Evolutionary conservation across 2,888 invertebrate genomes (phyloP).

Genomic region (Cyclophora punctaria): DNA sequence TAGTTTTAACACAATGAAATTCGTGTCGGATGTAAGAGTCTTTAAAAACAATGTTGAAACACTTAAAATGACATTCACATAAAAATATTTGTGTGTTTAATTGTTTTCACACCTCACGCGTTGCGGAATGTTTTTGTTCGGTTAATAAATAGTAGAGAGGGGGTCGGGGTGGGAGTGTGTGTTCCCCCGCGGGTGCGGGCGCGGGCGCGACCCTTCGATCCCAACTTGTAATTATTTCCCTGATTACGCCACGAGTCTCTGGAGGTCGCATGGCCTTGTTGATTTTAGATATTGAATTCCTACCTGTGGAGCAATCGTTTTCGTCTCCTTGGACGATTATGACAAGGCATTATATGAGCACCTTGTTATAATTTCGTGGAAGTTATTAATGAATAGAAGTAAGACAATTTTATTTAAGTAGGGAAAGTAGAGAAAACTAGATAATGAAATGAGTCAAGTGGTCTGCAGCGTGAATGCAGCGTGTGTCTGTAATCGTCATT

Average conservation of each 20-base stretch:
- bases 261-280: constrained; percentile 10
- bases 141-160: too few species aligned
- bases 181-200: constrained; percentile 11
- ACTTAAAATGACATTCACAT: constrained; percentile 3
- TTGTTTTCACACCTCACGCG: constrained; percentile 4
- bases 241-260: constrained; percentile 22
- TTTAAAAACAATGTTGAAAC: constrained; percentile 3
- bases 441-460: not conserved
- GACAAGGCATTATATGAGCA: too few species aligned
- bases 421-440: not conserved
- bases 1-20: constrained; percentile 11
- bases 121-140: too few species aligned
- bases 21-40: constrained; percentile 2
- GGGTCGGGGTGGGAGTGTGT: not conserved
- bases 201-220: constrained; percentile 21
- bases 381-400: too few species aligned
- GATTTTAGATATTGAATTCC: constrained; percentile 4
- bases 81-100: constrained; percentile 1
- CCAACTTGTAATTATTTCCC: constrained; percentile 27
- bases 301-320: too few species aligned
- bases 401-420: too few species aligned
- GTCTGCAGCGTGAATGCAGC: constrained; percentile 8
- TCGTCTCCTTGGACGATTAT: too few species aligned
- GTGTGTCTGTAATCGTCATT: constrained; percentile 23
- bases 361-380: too few species aligned